Base-by-base conservation (phyloP, 2,113 vertebrate genomes). In the Trematocara macrostoma region DNA sequence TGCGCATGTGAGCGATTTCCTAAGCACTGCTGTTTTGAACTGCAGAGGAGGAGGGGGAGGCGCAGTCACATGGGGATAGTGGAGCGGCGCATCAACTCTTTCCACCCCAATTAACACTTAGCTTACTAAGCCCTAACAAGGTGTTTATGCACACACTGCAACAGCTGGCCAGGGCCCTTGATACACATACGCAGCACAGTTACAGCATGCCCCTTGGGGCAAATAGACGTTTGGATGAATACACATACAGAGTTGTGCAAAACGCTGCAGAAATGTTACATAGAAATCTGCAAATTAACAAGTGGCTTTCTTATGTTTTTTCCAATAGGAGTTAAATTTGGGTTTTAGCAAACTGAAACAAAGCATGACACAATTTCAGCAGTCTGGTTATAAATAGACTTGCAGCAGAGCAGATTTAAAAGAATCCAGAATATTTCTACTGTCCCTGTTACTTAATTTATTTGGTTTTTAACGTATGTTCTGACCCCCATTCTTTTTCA, bases 91-190 rank as follows among this genome's bases (percentile, higher is more conserved):
- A 93, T 92, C 87, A 34, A 84, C 83, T 89, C 82, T 92, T 93
- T 95, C 93, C 92, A 93, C 89, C 87, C 93, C 92, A 95, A 94
- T 94, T 95, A 94, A 93, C 94, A 93, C 93, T 91, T 92, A 53
- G 85, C 90, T 92, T 67, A 83, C 91, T 91, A 89, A 95, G 91
- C 90, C 89, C 90, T 94, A 93, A 93, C 93, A 95, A 94, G 93
- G 93, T 95, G 94, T 95, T 95, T 93, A 95, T 88, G 91, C 89
- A 89, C 78, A n/a, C 79, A 55, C 82, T 79, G 85, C 86, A 92
- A 95, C 94, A 95, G 94, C 94, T 95, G 94, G 81, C 89, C 69
- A 8, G 76, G 83, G 31, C 84, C 89, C 85, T 86, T 64, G 40
- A 56, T 76, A 87, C 67, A 78, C 84, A 84, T 79, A 81, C 57